Evolutionary conservation across 2,888 invertebrate species (phyloP).

Genomic region (Linnaemya tessellans): DNA sequence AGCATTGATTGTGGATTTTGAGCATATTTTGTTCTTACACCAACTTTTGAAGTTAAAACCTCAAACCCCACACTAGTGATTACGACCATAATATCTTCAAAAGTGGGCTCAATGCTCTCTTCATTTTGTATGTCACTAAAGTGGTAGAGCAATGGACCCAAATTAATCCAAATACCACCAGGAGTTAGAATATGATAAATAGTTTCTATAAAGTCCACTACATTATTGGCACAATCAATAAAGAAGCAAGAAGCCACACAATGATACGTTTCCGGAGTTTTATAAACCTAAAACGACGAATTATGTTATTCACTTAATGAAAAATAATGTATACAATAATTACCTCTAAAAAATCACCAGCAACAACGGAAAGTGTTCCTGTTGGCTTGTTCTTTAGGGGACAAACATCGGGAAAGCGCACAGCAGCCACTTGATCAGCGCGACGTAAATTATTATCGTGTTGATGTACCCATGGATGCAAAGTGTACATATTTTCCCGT

Average conservation of each 20-base stretch:
- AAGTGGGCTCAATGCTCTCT: constrained; percentile 96
- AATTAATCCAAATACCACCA: constrained; percentile 94
- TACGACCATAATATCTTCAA: constrained; percentile 90
- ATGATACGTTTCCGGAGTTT: constrained; percentile 85
- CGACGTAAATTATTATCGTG: constrained; percentile 94
- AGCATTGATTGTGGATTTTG: constrained; percentile 97
- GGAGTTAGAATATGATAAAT: constrained; percentile 89
- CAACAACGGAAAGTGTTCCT: constrained; percentile 95
- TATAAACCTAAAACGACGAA: constrained; percentile 77
- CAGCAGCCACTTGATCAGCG: constrained; percentile 90
- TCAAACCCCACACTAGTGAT: constrained; percentile 92
- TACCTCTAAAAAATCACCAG: constrained; percentile 98
- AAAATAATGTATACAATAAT: constrained; percentile 65
- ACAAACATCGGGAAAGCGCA: constrained; percentile 94
- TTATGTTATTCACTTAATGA: not conserved
- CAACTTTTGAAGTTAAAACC: constrained; percentile 88
- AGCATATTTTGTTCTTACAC: constrained; percentile 93
- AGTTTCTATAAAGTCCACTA: constrained; percentile 91
- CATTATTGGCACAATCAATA: constrained; percentile 98
- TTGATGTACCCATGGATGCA: constrained; percentile 98
- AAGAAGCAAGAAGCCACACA: constrained; percentile 99
- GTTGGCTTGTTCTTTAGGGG: constrained; percentile 86
- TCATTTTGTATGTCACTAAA: constrained; percentile 94
- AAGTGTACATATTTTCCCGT: constrained; percentile 88
- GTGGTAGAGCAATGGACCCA: constrained; percentile 96